Base-by-base conservation (phyloP, 2,888 invertebrate species). In the Dynastes grantii region DNA sequence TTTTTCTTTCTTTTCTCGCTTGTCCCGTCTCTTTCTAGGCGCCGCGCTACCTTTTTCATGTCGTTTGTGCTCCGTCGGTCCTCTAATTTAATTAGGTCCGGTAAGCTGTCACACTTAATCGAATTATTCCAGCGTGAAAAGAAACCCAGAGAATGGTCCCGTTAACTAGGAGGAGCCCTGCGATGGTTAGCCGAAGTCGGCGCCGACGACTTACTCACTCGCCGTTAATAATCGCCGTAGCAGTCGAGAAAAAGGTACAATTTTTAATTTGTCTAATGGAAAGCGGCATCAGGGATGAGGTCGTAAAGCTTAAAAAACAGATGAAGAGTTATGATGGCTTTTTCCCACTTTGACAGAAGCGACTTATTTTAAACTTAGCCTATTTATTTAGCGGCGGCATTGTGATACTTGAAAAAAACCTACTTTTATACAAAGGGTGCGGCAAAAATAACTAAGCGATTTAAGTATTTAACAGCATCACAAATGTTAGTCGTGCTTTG, bases 71-170 rank as follows among this genome's bases (percentile, higher is more conserved):
- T 68, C 22, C 68, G 16, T 29, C n/a, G 68, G 29, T 68, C 68
- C 51, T 51, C 51, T 68, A 68, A 68, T 68, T 51, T 51, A 68
- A 68, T 68, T 68, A 51, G 53, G 51, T 51, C 68, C 51, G 68
- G 68, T 68, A 68, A 68, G 68, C 68, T 68, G 68, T 68, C 68
- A 68, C 68, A 68, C 51, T 29, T 68, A 68, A 68, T 68, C 68
- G 68, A 68, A 68, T 68, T 68, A 68, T 68, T 29, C 68, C 68
- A 68, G 51, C 29, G 68, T 68, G 68, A 68, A 68, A 68, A 68
- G 68, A 68, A 68, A 68, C 51, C 68, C 51, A 51, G 68, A 29
- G 51, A 51, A 68, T 68, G 51, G 68, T 49, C 29, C 55, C 55
- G 55, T 55, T 49, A 29, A 40, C 68, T 68, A 68, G 49, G 68